Evolutionary conservation across 23 tunicate species (phyloP).

Genomic region (Trididemnum miniatum): DNA sequence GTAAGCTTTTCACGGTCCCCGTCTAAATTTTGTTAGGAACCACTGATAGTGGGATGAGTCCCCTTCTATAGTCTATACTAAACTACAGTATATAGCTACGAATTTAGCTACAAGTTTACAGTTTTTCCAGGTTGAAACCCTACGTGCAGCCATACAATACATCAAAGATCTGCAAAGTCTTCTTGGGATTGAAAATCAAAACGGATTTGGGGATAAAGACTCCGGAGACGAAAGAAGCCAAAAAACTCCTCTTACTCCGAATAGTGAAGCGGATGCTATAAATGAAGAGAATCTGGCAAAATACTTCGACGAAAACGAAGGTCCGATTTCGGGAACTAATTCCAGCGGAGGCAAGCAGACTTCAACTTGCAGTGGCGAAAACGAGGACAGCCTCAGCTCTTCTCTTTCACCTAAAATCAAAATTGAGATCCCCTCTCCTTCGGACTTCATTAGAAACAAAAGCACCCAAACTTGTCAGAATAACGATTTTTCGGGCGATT

Average conservation of each 20-base stretch:
- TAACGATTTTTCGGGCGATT: background rate
- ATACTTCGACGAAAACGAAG: background rate
- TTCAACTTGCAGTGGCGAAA: slow-evolving; percentile 1
- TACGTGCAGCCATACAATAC: slow-evolving; percentile 82
- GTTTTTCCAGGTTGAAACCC: slow-evolving; percentile 75
- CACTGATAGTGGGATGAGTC: no score
- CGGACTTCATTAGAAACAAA: background rate
- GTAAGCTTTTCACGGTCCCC: no score
- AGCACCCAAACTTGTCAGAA: no score
- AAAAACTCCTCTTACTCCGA: background rate
- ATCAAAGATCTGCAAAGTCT: slow-evolving; percentile 69
- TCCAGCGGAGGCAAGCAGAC: background rate
- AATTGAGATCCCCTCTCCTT: slow-evolving; percentile 1
- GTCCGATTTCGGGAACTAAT: background rate
- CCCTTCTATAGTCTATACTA: no score
- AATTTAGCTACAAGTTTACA: background rate
- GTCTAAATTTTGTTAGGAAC: no score
- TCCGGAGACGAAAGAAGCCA: background rate
- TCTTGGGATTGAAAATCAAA: slow-evolving; percentile 56
- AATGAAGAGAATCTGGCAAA: background rate
- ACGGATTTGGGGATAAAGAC: slow-evolving; percentile 4
- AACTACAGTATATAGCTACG: no score
- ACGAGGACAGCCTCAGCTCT: background rate
- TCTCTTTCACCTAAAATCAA: slow-evolving; percentile 5
- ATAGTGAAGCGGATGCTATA: background rate